phyloP scores from a whole-genome alignment of 2,888 invertebrate genomes.

The Lobophora halterata region DNA sequence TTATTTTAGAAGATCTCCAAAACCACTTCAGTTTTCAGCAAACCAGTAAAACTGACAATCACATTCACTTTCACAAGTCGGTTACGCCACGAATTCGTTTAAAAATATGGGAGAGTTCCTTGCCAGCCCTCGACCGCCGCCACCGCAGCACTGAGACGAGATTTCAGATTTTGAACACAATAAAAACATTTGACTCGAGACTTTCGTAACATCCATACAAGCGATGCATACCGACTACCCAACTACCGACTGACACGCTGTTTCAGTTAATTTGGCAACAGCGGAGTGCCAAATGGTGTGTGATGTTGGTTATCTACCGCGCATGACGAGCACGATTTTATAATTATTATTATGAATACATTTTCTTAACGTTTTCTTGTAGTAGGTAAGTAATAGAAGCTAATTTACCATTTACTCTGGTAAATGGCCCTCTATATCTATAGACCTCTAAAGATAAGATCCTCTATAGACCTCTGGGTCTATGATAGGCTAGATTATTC shows the following conservation, averaged over 20 bases:
- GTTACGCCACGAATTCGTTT: constrained; percentile 37
- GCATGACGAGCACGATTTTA: too few relatives aligned
- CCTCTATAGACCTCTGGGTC: too few relatives aligned
- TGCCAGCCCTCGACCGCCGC: constrained; percentile 55
- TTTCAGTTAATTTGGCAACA: constrained; percentile 60
- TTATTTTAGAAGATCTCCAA: background rate
- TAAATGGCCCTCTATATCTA: too few relatives aligned
- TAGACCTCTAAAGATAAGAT: too few relatives aligned
- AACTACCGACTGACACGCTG: constrained; percentile 46
- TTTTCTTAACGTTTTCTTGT: too few relatives aligned
- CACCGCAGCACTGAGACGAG: constrained; percentile 53
- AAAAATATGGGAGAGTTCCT: constrained; percentile 38
- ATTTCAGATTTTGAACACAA: too few relatives aligned
- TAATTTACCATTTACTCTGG: too few relatives aligned
- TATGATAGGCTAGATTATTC: too few relatives aligned
- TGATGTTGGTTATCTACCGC: too few relatives aligned
- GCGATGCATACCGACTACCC: constrained; percentile 40
- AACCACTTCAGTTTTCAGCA: background rate
- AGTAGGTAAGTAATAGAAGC: too few relatives aligned
- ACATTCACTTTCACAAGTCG: background rate
- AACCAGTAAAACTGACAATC: constrained; percentile 3
- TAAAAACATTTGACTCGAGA: constrained; percentile 58
- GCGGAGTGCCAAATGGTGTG: constrained; percentile 47
- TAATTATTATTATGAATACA: too few relatives aligned
- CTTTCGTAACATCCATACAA: constrained; percentile 59